Percentiles rank a stretch among this genome's conserved stretches.
phyloP scores from a whole-genome alignment of 2,888 invertebrate species.

The Helleia helle region DNA sequence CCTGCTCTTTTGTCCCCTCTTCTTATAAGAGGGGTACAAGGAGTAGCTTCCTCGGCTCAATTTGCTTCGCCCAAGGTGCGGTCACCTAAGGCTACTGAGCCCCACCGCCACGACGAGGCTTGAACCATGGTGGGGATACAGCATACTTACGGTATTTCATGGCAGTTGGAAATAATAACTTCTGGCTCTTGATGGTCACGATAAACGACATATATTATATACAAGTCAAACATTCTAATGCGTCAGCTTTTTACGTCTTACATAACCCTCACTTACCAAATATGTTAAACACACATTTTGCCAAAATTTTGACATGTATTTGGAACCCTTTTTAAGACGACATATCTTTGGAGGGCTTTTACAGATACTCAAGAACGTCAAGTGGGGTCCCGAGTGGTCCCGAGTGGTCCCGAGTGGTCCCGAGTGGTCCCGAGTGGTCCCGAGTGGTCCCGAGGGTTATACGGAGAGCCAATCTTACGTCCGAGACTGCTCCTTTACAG shows the following conservation, averaged over 20 bases:
- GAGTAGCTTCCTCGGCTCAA: too few relatives aligned
- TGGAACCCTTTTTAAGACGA: background rate
- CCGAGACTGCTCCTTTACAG: background rate
- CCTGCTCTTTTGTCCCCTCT: too few relatives aligned
- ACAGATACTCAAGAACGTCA: background rate
- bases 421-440: conserved; percentile 1
- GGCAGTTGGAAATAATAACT: too few relatives aligned
- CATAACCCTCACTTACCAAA: background rate
- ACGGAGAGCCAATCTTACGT: background rate
- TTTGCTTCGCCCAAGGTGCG: too few relatives aligned
- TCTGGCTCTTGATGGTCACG: too few relatives aligned
- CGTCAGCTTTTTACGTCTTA: background rate
- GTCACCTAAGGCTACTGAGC: too few relatives aligned
- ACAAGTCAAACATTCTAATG: too few relatives aligned
- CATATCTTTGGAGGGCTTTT: background rate
- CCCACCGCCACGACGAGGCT: too few relatives aligned
- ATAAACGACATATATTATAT: too few relatives aligned
- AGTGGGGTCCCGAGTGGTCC: background rate
- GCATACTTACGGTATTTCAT: too few relatives aligned
- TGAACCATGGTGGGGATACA: too few relatives aligned
- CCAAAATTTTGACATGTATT: background rate
- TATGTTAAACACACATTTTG: conserved; percentile 1
- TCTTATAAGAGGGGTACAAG: too few relatives aligned
- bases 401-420: conserved; percentile 5
- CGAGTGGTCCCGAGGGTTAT: conserved; percentile 2